Base-by-base conservation (phyloP, 2,113 vertebrate species). In the Rhinoderma darwinii region DNA sequence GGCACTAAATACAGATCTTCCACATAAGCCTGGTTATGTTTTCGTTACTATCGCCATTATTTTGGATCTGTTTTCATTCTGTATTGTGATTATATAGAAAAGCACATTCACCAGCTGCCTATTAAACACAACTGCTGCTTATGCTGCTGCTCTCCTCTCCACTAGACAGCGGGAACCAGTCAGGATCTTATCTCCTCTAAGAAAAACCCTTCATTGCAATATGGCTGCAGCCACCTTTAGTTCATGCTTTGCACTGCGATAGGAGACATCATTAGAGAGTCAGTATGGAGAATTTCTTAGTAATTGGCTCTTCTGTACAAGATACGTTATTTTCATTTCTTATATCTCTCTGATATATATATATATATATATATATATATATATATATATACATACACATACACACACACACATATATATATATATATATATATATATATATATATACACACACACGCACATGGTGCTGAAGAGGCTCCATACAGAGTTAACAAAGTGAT, bases 401-500 rank as follows among this genome's bases (percentile, higher is more conserved):
- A n/a, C n/a, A n/a, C n/a, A n/a, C n/a, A n/a, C n/a, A n/a, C n/a
- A n/a, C n/a, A 61, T 25, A 61, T 25, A 47, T 8, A 3, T 35
- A 70, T 70, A 70, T 18, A 9, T 70, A 37, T 35, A 70, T 70
- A 37, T 20, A 37, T 37, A 70, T 20, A 70, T 70, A 37, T 20
- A 68, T 35, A 35, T 1, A 35, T 35, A 35, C 6, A 6, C 11
- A 8, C n/a, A 5, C 27, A 37, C 35, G 18, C 39, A 72, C 37
- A 37, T 39, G 68, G 68, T 35, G 39, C 50, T 79, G 77, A 56
- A 82, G 39, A 61, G 25, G n/a, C 41, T 59, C 35, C 5, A 41
- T 41, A 61, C 51, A 61, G 51, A 3, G 17, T 79, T 20, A 27
- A 50, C 74, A 79, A 54, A 80, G 37, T 82, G 59, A 27, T 63